Evolutionary conservation across 2,113 vertebrate species (phyloP).

Genomic region (Coptodon bakossiorum): DNA sequence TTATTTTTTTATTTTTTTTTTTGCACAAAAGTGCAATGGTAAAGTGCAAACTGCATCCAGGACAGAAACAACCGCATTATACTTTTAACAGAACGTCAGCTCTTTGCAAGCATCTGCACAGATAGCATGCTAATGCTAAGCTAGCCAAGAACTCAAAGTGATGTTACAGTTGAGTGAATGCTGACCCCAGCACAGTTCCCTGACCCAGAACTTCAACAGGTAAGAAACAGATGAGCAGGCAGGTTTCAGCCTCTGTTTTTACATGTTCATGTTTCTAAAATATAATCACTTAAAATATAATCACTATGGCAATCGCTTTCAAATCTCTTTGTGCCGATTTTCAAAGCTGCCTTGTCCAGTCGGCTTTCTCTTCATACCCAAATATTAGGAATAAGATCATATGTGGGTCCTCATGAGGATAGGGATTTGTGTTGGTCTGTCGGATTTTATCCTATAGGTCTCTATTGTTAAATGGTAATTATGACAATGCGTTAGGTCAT

Average conservation of each 20-base stretch:
- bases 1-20: neutral
- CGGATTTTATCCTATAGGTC: neutral
- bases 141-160: neutral
- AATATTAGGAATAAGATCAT: neutral
- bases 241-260: neutral
- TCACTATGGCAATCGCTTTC: neutral
- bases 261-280: neutral
- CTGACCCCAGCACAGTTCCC: neutral
- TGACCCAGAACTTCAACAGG: neutral
- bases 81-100: neutral
- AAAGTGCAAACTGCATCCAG: neutral
- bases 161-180: neutral
- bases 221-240: neutral
- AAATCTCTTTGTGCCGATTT: neutral
- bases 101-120: neutral
- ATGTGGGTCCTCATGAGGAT: neutral
- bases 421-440: neutral
- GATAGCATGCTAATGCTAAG: neutral
- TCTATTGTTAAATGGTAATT: neutral
- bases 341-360: neutral
- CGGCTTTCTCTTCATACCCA: neutral
- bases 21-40: neutral
- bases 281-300: neutral
- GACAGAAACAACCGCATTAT: neutral
- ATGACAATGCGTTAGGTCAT: neutral